Conservation (phyloP, 1,140 invertebrate species). For the Hyposmocoma kahamanoa region DNA sequence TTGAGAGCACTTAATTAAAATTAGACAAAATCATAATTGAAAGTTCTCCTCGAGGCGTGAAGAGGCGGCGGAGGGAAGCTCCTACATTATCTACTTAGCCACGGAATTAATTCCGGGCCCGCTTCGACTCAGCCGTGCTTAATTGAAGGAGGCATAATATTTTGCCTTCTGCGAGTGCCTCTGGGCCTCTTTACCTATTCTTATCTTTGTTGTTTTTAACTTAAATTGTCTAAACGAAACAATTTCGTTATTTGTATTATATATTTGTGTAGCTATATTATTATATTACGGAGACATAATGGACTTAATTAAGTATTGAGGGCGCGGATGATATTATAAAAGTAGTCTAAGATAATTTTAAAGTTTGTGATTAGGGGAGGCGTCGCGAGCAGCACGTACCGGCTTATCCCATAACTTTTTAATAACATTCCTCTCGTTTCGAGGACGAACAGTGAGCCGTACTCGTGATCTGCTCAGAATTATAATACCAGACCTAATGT, state of each 20-base stretch:
- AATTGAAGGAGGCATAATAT: slow-evolving; percentile 44
- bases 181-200: not conserved
- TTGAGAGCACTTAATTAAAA: slow-evolving; percentile 73
- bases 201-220: not conserved
- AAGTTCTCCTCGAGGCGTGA: slow-evolving; percentile 71
- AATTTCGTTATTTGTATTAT: slow-evolving; percentile 1
- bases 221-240: not conserved
- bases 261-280: not conserved
- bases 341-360: slow-evolving; percentile 37
- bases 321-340: slow-evolving; percentile 14
- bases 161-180: slow-evolving; percentile 21
- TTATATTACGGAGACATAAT: not conserved
- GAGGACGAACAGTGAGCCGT: slow-evolving; percentile 37
- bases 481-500: slow-evolving; percentile 36
- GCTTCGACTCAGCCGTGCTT: slow-evolving; percentile 31
- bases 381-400: slow-evolving; percentile 40
- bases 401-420: slow-evolving; percentile 67
- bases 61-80: slow-evolving; percentile 50
- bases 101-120: slow-evolving; percentile 58
- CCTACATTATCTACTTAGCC: slow-evolving; percentile 68
- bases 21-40: slow-evolving; percentile 74
- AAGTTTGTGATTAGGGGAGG: slow-evolving; percentile 51
- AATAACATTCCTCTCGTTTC: slow-evolving; percentile 60
- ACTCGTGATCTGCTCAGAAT: slow-evolving; percentile 51
- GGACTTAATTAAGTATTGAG: slow-evolving; percentile 1